These are phyloP conservation scores for Zaprionus gabonicus DNA, from an alignment of 1,140 invertebrate species.

Conservation along the genomic window DNA sequence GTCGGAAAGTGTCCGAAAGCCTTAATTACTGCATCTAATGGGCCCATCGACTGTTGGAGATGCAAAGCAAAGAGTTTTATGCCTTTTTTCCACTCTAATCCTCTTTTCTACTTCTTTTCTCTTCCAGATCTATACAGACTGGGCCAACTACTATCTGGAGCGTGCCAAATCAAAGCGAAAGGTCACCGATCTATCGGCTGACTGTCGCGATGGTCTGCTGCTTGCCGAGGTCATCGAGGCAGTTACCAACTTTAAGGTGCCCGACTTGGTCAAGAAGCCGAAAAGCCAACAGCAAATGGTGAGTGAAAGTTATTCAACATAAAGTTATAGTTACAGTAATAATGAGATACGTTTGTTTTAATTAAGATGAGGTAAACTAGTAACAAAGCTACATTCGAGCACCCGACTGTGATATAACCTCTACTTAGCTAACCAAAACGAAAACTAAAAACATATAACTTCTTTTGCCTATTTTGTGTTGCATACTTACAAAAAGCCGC, in stretches of 20 bases:
- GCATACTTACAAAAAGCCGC: too few species aligned
- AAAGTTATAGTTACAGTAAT: not conserved
- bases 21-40: slow-evolving; percentile 69
- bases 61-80: slow-evolving; percentile 22
- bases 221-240: slow-evolving; percentile 97
- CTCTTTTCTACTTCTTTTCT: slow-evolving; percentile 50
- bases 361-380: not conserved
- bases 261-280: slow-evolving; percentile 94
- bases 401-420: too few species aligned
- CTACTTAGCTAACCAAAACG: too few species aligned
- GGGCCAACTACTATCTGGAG: slow-evolving; percentile 98
- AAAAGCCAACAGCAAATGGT: slow-evolving; percentile 96
- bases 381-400: too few species aligned
- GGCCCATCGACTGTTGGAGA: slow-evolving; percentile 44
- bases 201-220: slow-evolving; percentile 95
- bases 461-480: too few species aligned
- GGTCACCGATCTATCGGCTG: slow-evolving; percentile 93
- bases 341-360: not conserved
- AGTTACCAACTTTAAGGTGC: slow-evolving; percentile 95
- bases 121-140: slow-evolving; percentile 96
- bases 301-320: slow-evolving; percentile 84
- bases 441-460: too few species aligned
- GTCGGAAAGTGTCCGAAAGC: slow-evolving; percentile 35
- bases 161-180: slow-evolving; percentile 93
- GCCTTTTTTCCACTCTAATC: slow-evolving; percentile 12